These are phyloP conservation scores for Drosophila kohkoa DNA, from an alignment of 1,140 invertebrate species.

Conservation along the genomic window DNA sequence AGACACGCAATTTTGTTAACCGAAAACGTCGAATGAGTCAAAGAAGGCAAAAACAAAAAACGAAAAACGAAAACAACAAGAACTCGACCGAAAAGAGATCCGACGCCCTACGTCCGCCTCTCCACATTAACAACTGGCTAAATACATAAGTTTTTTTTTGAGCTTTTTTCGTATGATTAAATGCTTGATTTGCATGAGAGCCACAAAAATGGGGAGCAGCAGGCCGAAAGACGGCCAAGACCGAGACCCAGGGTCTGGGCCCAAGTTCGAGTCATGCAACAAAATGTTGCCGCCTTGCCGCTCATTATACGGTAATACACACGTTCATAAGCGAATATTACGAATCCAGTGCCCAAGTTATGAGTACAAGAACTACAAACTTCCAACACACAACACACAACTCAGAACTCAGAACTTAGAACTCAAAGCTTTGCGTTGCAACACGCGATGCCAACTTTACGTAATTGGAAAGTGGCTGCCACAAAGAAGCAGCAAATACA, in stretches of 20 bases:
- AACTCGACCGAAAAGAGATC: constrained; percentile 7
- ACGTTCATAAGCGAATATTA: background rate
- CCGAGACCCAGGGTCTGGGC: constrained; percentile 23
- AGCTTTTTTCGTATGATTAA: constrained; percentile 60
- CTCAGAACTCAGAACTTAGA: constrained; percentile 8
- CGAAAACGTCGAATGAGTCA: constrained; percentile 10
- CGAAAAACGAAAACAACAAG: background rate
- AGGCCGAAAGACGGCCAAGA: constrained; percentile 22
- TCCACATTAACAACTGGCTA: constrained; percentile 75
- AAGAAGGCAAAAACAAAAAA: background rate
- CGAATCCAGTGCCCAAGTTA: background rate
- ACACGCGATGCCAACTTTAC: constrained; percentile 72
- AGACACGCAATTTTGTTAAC: constrained; percentile 68
- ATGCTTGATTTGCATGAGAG: constrained; percentile 66
- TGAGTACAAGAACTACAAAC: constrained; percentile 24
- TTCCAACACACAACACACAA: background rate
- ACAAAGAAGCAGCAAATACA: background rate
- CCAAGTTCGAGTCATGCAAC: constrained; percentile 70
- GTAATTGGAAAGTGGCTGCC: constrained; percentile 74
- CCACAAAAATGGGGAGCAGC: background rate
- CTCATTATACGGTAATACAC: constrained; percentile 62
- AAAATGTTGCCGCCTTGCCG: constrained; percentile 47
- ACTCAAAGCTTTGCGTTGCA: constrained; percentile 55
- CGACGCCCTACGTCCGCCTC: constrained; percentile 41
- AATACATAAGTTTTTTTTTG: constrained; percentile 70